These are phyloP conservation scores for Fopius arisanus DNA, from an alignment of 1,140 invertebrate genomes.

Conservation along the genomic window DNA sequence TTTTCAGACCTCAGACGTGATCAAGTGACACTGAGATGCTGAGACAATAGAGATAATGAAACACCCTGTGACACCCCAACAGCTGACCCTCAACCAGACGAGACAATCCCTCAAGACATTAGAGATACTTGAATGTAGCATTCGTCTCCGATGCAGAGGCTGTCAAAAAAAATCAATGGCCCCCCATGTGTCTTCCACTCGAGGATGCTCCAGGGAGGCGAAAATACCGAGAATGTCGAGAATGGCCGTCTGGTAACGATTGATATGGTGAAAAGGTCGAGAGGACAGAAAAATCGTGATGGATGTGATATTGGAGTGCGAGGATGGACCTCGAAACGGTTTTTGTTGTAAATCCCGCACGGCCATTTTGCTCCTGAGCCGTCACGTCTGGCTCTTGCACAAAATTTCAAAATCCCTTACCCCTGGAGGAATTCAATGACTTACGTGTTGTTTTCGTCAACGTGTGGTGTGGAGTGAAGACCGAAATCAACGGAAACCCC, in stretches of 20 bases:
- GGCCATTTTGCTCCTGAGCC: conserved; percentile 57
- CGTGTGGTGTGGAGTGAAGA: neutral
- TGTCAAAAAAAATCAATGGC: conserved; percentile 10
- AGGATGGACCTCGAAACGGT: conserved; percentile 33
- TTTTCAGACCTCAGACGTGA: no score
- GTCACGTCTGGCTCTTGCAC: conserved; percentile 38
- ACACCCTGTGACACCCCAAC: neutral
- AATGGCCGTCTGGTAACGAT: no score
- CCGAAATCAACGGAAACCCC: conserved; percentile 11
- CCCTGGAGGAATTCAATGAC: neutral
- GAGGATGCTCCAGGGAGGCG: no score
- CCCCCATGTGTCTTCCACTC: no score
- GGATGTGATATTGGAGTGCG: no score
- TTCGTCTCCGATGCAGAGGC: neutral
- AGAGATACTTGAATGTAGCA: neutral
- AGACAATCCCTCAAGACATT: neutral
- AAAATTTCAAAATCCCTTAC: neutral
- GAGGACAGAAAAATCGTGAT: no score
- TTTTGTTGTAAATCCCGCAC: conserved; percentile 53
- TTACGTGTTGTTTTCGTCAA: neutral
- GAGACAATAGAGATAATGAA: no score
- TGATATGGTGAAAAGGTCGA: no score
- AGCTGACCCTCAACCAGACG: neutral
- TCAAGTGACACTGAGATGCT: no score
- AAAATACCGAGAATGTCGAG: no score